Conservation (phyloP, 2,888 invertebrate genomes). For the Helobdella robusta region DNA sequence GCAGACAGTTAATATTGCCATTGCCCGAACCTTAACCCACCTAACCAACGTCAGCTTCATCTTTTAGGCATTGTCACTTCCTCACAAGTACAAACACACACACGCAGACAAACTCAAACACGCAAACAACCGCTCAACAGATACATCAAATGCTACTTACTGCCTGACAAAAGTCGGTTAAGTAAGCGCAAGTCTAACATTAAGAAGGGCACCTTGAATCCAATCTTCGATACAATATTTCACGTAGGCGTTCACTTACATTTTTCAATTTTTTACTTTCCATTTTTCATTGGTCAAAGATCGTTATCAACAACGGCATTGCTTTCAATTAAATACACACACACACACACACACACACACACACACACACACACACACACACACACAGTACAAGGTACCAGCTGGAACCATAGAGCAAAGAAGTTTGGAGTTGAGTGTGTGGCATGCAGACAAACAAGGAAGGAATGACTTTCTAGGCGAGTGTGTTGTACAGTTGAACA, state of each 20-base stretch:
- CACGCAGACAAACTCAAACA: constrained; percentile 5
- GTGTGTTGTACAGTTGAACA: constrained; percentile 72
- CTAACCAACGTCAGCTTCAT: too few relatives aligned
- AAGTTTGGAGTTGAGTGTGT: constrained; percentile 86
- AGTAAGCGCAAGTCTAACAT: constrained; percentile 88
- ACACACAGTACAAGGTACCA: background rate
- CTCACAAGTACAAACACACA: constrained; percentile 10
- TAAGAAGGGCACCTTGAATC: constrained; percentile 86
- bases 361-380: background rate
- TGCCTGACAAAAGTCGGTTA: constrained; percentile 88
- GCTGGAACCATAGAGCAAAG: constrained; percentile 62
- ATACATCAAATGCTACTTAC: constrained; percentile 74
- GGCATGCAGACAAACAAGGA: constrained; percentile 96
- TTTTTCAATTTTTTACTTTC: too few relatives aligned
- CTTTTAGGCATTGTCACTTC: background rate
- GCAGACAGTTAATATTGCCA: too few relatives aligned
- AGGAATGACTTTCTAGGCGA: constrained; percentile 93
- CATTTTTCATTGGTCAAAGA: too few relatives aligned
- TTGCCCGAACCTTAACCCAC: too few relatives aligned
- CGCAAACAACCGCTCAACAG: constrained; percentile 47
- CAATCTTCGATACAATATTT: constrained; percentile 79
- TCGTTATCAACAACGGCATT: background rate
- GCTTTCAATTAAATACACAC: background rate
- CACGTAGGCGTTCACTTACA: background rate
- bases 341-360: background rate